A percentile compares a stretch with the other conserved stretches of the same genome.
Conservation (phyloP, 2,888 invertebrate genomes). For the Caenorhabditis sp. region DNA sequence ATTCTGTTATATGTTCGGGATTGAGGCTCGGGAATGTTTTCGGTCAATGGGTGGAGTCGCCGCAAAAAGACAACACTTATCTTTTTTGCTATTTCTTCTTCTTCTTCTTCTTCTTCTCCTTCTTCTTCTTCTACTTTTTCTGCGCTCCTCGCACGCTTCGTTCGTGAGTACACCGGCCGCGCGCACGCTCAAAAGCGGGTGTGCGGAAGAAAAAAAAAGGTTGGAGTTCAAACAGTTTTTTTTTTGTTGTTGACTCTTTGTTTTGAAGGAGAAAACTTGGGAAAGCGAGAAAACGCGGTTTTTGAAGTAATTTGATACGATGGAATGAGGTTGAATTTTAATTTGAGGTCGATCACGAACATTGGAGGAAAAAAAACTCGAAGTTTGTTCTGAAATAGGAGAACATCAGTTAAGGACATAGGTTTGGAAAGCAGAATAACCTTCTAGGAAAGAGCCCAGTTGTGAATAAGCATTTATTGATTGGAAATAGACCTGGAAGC, state of each 20-base stretch:
- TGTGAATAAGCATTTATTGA: too few relatives aligned
- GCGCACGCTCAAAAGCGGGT: constrained; percentile 22
- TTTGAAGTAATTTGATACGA: constrained; percentile 20
- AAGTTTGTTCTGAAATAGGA: too few relatives aligned
- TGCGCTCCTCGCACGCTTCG: constrained; percentile 25
- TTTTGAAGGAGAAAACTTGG: background rate
- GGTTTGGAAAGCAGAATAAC: too few relatives aligned
- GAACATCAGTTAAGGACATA: too few relatives aligned
- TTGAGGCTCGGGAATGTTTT: constrained; percentile 13
- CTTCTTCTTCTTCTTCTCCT: constrained; percentile 8
- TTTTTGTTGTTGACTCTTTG: constrained; percentile 8
- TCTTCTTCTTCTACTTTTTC: constrained; percentile 7
- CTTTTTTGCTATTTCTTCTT: constrained; percentile 36
- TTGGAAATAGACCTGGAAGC: too few relatives aligned
- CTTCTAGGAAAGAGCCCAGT: too few relatives aligned
- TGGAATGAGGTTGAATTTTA: constrained; percentile 5
- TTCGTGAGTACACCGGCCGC: constrained; percentile 27
- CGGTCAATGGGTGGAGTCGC: constrained; percentile 18
- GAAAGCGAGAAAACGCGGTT: background rate
- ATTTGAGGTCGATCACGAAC: too few relatives aligned
- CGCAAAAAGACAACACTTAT: constrained; percentile 28
- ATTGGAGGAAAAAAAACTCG: too few relatives aligned
- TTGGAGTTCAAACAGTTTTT: constrained; percentile 23
- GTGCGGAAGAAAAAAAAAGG: constrained; percentile 16
- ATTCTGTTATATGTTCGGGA: constrained; percentile 21